phyloP scores from a whole-genome alignment of 2,888 invertebrate genomes.

The Ceramica pisi region DNA sequence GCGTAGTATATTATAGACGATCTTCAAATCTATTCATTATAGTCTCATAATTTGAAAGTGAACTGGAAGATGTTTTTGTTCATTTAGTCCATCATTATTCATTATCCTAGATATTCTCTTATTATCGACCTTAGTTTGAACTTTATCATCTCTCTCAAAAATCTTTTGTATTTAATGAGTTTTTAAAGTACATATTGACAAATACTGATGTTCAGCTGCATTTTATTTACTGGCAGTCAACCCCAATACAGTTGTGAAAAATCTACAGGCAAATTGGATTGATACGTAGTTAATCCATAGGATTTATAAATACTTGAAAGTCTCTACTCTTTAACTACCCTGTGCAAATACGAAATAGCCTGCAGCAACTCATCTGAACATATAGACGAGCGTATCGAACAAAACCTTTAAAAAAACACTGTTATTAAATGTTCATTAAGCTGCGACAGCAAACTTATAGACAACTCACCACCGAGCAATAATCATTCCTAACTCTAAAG shows the following conservation, averaged over 20 bases:
- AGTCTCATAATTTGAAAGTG: neutral
- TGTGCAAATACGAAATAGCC: slow-evolving; percentile 81
- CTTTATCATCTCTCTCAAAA: neutral
- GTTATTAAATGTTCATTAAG: slow-evolving; percentile 88
- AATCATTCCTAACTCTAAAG: slow-evolving; percentile 16
- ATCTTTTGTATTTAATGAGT: too few species aligned
- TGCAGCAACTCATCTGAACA: slow-evolving; percentile 75
- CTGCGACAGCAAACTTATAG: slow-evolving; percentile 73
- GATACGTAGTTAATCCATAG: neutral
- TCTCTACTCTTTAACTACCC: slow-evolving; percentile 65
- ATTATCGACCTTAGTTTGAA: neutral
- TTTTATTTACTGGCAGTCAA: neutral
- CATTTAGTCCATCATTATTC: neutral
- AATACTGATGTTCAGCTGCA: neutral
- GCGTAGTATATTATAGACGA: neutral
- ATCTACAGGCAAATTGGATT: neutral
- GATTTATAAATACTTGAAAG: neutral
- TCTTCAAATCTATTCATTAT: too few species aligned
- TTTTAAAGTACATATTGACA: neutral
- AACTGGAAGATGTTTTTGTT: neutral
- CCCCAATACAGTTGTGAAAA: neutral
- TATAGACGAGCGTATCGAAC: slow-evolving; percentile 78
- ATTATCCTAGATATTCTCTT: neutral
- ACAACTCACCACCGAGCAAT: slow-evolving; percentile 27
- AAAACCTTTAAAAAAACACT: slow-evolving; percentile 75